Evolutionary conservation across 2,797 vertebrate species (phyloP), one percentile per base, ranked within the genome.

Genomic region (Balearica regulorum): DNA sequence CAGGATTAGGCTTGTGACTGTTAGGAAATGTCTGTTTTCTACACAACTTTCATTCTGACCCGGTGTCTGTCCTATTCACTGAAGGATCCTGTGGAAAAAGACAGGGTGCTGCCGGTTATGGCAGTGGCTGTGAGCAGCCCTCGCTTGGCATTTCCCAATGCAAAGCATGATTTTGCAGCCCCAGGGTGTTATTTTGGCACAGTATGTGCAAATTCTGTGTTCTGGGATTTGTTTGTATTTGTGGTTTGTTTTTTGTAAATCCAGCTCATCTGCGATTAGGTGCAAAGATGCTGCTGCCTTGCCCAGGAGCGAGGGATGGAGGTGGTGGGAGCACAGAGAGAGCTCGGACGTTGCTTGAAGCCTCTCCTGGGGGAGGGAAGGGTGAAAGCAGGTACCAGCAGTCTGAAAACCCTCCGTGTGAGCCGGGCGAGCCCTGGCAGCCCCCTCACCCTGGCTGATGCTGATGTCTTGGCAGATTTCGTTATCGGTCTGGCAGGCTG

Each of bases 21-120:
- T 29, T 57, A 10, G 39, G 33, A 79, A 69, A n/a, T 31, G 15
- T 35, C 35, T 51, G 7, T 9, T 87, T 48, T 71, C 54, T 71
- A 25, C 43, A 28, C 25, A 41, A 0, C 25, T 76, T 41, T 44
- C 13, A 3, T 41, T 64, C 44, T 86, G n/a, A 31, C 15, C n/a
- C 0, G 0, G 10, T 35, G 58, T 31, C 57, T 66, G 22, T 31
- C 53, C 46, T 19, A 7, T 19, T 39, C 33, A 4, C 81, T 54
- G 31, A 21, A 33, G 49, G 62, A 57, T 43, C 33, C 55, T 70
- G 15, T 18, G 26, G 79, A 46, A 71, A 46, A 81, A 64, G 31
- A 29, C 57, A 24, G 35, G 61, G 26, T 44, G 41, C n/a, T 0
- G 2, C 43, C 60, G 58, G 28, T 39, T 16, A 11, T 5, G 6